phyloP scores from a whole-genome alignment of 1,140 invertebrate species.

The Adelges cooleyi region DNA sequence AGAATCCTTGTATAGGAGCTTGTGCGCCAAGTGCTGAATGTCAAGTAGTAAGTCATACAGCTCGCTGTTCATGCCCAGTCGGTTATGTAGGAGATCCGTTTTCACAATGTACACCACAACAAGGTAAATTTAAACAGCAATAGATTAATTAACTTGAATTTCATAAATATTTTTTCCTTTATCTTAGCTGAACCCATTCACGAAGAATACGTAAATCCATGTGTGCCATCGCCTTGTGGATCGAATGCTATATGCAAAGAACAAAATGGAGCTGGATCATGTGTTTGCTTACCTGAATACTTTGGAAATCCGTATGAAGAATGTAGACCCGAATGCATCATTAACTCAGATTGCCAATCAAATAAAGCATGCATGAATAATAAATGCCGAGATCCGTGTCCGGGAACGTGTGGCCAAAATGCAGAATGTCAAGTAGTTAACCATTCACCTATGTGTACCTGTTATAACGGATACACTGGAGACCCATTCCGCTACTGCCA shows the following conservation, averaged over 20 bases:
- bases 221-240: constrained; percentile 57
- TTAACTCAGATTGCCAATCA: constrained; percentile 51
- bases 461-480: constrained; percentile 49
- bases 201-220: constrained; percentile 40
- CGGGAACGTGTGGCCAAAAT: constrained; percentile 52
- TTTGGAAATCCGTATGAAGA: constrained; percentile 42
- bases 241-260: constrained; percentile 57
- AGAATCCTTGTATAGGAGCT: constrained; percentile 51
- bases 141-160: neutral
- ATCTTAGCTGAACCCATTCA: constrained; percentile 31
- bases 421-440: constrained; percentile 56
- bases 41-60: constrained; percentile 52
- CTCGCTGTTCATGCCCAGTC: constrained; percentile 47
- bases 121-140: constrained; percentile 30
- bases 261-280: constrained; percentile 52
- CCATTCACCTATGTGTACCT: constrained; percentile 56
- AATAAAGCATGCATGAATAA: constrained; percentile 51
- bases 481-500: constrained; percentile 48
- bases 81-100: constrained; percentile 51
- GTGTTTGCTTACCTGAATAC: constrained; percentile 47
- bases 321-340: constrained; percentile 56
- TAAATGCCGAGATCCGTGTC: constrained; percentile 57
- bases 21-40: constrained; percentile 55
- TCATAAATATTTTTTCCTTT: neutral
- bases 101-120: constrained; percentile 40